Percentiles rank a stretch among this genome's conserved stretches.
These are phyloP conservation scores for Eristalis tenax DNA, from an alignment of 2,888 invertebrate species.

Conservation along the genomic window DNA sequence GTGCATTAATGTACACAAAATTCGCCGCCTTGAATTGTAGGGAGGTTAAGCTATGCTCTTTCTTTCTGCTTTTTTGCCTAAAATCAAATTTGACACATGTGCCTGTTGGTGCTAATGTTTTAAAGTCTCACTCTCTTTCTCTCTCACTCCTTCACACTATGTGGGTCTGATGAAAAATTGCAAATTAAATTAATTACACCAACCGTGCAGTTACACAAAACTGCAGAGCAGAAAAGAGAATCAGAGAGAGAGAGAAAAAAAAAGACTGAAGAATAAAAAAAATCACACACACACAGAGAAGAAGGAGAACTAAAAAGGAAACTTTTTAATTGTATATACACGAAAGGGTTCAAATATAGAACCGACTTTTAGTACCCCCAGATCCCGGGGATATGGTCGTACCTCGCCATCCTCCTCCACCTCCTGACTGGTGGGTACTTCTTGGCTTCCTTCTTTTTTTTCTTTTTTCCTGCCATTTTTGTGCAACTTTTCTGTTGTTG, in stretches of 20 bases:
- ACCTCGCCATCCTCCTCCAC: not conserved
- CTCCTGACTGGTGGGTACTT: not conserved
- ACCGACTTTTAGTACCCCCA: not conserved
- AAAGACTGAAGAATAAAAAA: conserved; percentile 3
- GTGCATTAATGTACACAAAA: not conserved
- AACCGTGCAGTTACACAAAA: conserved; percentile 58
- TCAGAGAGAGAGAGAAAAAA: not conserved
- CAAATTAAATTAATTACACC: conserved; percentile 71
- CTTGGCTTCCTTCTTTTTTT: not conserved
- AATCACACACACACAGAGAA: not conserved
- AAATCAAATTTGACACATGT: conserved; percentile 72
- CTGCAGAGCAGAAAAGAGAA: conserved; percentile 30
- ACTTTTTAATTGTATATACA: conserved; percentile 69
- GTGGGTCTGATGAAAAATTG: conserved; percentile 55
- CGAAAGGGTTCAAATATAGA: conserved; percentile 66
- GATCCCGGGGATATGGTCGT: not conserved
- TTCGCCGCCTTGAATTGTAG: not conserved
- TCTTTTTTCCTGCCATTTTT: not conserved
- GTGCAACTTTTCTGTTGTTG: conserved; percentile 18
- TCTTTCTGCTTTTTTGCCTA: conserved; percentile 45
- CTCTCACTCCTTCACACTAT: not conserved
- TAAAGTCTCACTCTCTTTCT: conserved; percentile 44
- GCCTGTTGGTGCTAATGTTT: conserved; percentile 67
- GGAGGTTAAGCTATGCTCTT: not conserved
- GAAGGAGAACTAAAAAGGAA: conserved; percentile 49